Conservation (phyloP, 1,140 invertebrate genomes). For the Psix sp. region DNA sequence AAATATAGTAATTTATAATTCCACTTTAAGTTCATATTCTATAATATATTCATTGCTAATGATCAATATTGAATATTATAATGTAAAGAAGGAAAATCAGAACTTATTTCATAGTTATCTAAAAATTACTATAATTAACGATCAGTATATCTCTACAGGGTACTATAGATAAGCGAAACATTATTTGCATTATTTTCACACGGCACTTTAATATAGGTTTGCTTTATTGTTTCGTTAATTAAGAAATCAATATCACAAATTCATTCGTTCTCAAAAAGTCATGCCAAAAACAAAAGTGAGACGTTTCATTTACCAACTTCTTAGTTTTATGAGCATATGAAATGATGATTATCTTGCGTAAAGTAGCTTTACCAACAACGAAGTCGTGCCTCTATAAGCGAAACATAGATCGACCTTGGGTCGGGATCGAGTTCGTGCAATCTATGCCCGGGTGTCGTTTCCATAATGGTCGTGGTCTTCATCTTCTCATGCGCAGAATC, state of each 20-base stretch:
- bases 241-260: slow-evolving; percentile 48
- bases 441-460: slow-evolving; percentile 52
- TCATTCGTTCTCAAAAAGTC: slow-evolving; percentile 10
- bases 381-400: slow-evolving; percentile 4
- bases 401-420: slow-evolving; percentile 50
- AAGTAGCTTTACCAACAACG: slow-evolving; percentile 32
- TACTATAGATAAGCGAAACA: too few species aligned
- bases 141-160: too few species aligned
- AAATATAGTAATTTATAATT: too few species aligned
- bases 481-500: slow-evolving; percentile 58
- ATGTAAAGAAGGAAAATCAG: too few species aligned
- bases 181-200: too few species aligned
- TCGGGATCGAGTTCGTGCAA: slow-evolving; percentile 43
- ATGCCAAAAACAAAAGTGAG: slow-evolving; percentile 1
- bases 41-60: too few species aligned
- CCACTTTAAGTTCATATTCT: too few species aligned
- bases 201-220: too few species aligned
- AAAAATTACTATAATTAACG: too few species aligned
- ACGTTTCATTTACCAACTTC: slow-evolving; percentile 35
- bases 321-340: slow-evolving; percentile 44
- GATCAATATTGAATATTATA: too few species aligned
- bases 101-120: too few species aligned
- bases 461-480: slow-evolving; percentile 59
- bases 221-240: slow-evolving; percentile 18
- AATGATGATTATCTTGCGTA: slow-evolving; percentile 37